phyloP scores from a whole-genome alignment of 2,113 vertebrate genomes.

The Stictonetta naevosa region DNA sequence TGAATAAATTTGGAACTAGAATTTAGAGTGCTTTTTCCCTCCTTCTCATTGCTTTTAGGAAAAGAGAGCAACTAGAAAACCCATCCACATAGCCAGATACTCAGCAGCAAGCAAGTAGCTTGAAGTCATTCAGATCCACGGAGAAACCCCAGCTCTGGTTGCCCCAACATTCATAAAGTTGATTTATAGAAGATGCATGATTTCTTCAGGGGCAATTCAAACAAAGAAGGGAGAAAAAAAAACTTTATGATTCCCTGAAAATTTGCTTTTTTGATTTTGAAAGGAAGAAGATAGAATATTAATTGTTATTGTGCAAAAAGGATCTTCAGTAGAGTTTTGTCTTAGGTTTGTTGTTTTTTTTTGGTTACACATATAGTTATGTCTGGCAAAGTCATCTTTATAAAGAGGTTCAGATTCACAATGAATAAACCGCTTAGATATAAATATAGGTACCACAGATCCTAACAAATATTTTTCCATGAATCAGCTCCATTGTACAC shows the following conservation, averaged over 20 bases:
- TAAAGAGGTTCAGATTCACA: not conserved
- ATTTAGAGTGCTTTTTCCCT: not conserved
- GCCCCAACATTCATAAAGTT: not conserved
- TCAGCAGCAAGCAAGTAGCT: slow-evolving; percentile 3
- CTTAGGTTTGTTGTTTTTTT: not conserved
- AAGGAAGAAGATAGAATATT: not conserved
- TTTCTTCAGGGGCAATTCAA: not conserved
- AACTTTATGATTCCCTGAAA: not conserved
- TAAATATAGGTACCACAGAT: not conserved
- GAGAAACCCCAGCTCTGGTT: not conserved
- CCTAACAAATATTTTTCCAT: not conserved
- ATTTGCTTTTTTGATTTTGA: not conserved
- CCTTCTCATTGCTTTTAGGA: not conserved
- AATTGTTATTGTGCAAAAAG: not conserved
- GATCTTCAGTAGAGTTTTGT: not conserved
- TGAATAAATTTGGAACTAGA: slow-evolving; percentile 7
- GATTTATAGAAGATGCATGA: not conserved
- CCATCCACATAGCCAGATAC: not conserved
- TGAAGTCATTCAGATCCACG: not conserved
- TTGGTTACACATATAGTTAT: not conserved
- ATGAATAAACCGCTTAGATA: not conserved
- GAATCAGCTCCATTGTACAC: not conserved
- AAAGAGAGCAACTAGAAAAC: not conserved
- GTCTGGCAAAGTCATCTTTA: slow-evolving; percentile 9
- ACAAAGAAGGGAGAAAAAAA: not conserved